phyloP scores from a whole-genome alignment of 2,888 invertebrate genomes.

The Tenthredo notha region DNA sequence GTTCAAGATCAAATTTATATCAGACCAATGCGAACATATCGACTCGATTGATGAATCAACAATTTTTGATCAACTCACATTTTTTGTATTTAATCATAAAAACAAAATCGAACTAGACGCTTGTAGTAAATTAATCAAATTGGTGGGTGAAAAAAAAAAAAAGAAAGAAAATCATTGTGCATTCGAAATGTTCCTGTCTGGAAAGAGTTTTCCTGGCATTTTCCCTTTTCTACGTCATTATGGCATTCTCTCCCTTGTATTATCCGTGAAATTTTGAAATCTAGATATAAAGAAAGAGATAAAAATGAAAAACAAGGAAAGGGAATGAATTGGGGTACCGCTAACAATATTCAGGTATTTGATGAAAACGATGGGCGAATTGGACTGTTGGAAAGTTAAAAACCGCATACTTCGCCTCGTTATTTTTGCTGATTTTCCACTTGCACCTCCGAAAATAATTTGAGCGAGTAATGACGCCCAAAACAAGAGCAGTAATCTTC shows the following conservation, averaged over 20 bases:
- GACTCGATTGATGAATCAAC: no score
- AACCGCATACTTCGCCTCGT: background rate
- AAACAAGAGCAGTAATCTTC: background rate
- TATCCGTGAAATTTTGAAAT: background rate
- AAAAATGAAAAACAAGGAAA: background rate
- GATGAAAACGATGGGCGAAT: conserved; percentile 16
- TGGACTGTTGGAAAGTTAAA: background rate
- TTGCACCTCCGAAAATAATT: background rate
- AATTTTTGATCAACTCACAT: no score
- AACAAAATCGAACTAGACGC: no score
- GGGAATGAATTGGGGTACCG: background rate
- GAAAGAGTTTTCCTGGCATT: background rate
- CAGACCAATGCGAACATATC: no score
- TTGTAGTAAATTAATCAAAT: no score
- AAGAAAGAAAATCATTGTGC: no score
- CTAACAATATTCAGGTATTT: background rate
- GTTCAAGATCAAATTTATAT: no score
- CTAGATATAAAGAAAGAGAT: background rate
- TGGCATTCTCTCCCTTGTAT: background rate
- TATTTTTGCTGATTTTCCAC: background rate
- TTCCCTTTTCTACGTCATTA: background rate
- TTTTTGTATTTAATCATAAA: no score
- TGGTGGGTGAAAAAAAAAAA: no score
- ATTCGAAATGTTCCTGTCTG: no score
- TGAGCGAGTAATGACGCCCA: background rate